Base-by-base conservation (phyloP, 1,140 invertebrate genomes). In the Laodelphax striatellus region DNA sequence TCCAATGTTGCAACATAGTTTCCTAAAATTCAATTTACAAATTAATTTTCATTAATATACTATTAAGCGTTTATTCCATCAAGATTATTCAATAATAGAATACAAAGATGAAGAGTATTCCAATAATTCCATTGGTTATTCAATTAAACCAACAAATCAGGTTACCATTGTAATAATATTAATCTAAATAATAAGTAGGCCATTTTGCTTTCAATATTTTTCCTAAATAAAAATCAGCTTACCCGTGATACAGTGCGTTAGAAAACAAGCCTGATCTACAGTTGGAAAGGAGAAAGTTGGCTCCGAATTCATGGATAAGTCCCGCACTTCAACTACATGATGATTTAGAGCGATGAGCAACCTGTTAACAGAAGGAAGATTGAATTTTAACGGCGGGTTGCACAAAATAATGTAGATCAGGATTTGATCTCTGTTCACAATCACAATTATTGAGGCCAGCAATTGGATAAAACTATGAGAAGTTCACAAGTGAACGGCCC, bases 1-100 rank as follows among this genome's bases (percentile, higher is more conserved):
- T 85, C 83, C 43, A 85, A 62, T 4, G 82, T 82, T 0, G 74
- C 79, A 1, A 85, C 76, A 67, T 83, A 86, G 66, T 80, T 76
- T 10, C 79, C 79, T 79, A 71, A 42, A 62, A 60, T 13, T 3
- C 41, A n/a, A 41, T 43, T 46, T 57, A 8, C 14, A 3, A 44
- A 19, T 44, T 4, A 44, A 44, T 28, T 28, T 28, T 28, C 24
- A 28, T n/a, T n/a, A n/a, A n/a, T n/a, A n/a, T n/a, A n/a, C n/a
- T n/a, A n/a, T n/a, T n/a, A n/a, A n/a, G n/a, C n/a, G n/a, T n/a
- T n/a, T n/a, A n/a, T n/a, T n/a, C n/a, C n/a, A n/a, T n/a, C n/a
- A n/a, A n/a, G n/a, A n/a, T n/a, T n/a, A n/a, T n/a, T n/a, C n/a
- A n/a, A n/a, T n/a, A n/a, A n/a, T n/a, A n/a, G n/a, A n/a, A n/a